phyloP scores from a whole-genome alignment of 2,888 invertebrate species.

The Opisthograptis luteolata region DNA sequence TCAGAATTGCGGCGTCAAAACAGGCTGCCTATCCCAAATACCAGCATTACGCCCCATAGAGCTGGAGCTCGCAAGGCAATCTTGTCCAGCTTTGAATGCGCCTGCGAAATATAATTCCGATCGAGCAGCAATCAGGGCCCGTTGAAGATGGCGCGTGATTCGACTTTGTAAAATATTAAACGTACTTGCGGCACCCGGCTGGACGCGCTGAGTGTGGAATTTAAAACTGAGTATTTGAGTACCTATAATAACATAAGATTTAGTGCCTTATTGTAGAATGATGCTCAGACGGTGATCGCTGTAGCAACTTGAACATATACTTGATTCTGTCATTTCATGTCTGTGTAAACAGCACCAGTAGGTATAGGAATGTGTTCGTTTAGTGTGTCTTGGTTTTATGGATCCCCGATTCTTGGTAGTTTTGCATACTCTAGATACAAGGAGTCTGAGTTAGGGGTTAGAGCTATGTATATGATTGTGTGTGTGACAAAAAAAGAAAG shows the following conservation, averaged over 20 bases:
- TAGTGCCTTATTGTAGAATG: no score
- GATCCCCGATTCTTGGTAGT: no score
- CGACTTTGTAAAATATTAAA: conserved; percentile 79
- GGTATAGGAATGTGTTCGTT: no score
- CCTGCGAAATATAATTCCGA: conserved; percentile 83
- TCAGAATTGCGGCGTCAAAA: conserved; percentile 11
- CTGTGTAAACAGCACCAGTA: no score
- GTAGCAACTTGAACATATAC: no score
- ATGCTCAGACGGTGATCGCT: no score
- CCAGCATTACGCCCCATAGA: conserved; percentile 21
- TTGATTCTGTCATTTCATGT: no score
- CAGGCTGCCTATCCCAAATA: conserved; percentile 13
- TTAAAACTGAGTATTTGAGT: conserved; percentile 40
- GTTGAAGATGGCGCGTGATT: conserved; percentile 83
- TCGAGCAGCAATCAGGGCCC: conserved; percentile 82
- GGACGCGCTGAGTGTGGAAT: conserved; percentile 46
- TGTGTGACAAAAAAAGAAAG: no score
- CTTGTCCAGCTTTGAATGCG: conserved; percentile 81
- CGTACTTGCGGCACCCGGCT: conserved; percentile 54
- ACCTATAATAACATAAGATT: neutral
- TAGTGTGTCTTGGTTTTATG: no score
- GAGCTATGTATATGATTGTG: no score
- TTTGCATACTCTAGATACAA: no score
- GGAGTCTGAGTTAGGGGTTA: no score
- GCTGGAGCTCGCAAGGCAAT: conserved; percentile 59